phyloP scores from a whole-genome alignment of 2,797 vertebrate species.

The Salmo trutta region DNA sequence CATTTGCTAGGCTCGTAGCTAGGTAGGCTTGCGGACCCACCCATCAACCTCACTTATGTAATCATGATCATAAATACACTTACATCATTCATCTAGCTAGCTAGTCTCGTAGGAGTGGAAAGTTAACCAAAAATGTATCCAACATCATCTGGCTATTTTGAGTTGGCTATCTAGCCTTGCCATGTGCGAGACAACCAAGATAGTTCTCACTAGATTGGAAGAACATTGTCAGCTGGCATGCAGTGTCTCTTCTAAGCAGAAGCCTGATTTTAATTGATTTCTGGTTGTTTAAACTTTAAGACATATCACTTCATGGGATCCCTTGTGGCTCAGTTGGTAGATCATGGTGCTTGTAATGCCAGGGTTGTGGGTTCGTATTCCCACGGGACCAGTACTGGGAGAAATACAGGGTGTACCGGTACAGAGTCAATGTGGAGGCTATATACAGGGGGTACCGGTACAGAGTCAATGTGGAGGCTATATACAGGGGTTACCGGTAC shows the following conservation, averaged over 20 bases:
- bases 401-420: too few relatives aligned
- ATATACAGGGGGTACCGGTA: too few relatives aligned
- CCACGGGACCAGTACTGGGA: too few relatives aligned
- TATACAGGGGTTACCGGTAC: too few relatives aligned
- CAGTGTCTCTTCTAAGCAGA: not conserved
- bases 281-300: not conserved
- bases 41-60: not conserved
- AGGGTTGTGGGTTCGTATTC: too few relatives aligned
- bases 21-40: not conserved
- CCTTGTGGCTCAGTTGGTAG: too few relatives aligned
- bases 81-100: not conserved
- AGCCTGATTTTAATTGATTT: not conserved
- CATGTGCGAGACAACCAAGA: not conserved
- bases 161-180: not conserved
- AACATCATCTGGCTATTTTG: not conserved
- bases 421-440: too few relatives aligned
- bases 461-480: too few relatives aligned
- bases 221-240: not conserved
- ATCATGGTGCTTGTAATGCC: too few relatives aligned
- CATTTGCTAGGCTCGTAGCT: not conserved
- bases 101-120: not conserved
- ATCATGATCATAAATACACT: not conserved
- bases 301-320: too few relatives aligned
- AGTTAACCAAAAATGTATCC: not conserved
- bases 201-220: not conserved